phyloP scores from a whole-genome alignment of 2,113 vertebrate species.

The Scortum barcoo region DNA sequence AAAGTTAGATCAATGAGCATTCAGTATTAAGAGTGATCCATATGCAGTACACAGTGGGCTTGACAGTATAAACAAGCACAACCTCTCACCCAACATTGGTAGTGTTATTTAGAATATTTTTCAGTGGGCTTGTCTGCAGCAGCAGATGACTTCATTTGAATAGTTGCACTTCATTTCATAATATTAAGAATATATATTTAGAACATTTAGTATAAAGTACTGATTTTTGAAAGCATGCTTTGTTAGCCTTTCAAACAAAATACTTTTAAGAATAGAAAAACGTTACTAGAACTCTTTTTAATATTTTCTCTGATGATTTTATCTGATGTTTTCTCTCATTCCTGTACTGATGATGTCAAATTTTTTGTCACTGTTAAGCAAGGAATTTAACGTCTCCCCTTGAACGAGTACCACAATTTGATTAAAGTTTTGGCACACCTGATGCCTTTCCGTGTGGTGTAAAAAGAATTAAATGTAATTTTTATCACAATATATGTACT shows the following conservation, averaged over 20 bases:
- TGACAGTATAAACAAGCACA: constrained; percentile 26
- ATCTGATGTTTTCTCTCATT: background rate
- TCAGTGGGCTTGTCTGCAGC: background rate
- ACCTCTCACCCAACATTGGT: background rate
- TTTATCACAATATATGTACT: background rate
- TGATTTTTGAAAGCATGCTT: background rate
- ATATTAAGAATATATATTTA: background rate
- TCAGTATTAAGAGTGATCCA: constrained; percentile 16
- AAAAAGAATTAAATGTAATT: background rate
- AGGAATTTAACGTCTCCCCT: background rate
- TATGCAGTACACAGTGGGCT: constrained; percentile 11
- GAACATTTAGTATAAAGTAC: background rate
- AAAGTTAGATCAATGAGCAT: constrained; percentile 57
- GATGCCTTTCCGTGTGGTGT: background rate
- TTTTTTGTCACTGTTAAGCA: background rate
- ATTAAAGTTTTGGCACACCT: background rate
- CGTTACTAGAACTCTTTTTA: too few relatives aligned
- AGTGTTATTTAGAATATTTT: background rate
- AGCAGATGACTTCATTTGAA: constrained; percentile 19
- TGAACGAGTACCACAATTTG: background rate
- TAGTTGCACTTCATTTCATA: background rate
- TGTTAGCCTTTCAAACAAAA: background rate
- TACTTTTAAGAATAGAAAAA: background rate
- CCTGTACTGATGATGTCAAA: background rate
- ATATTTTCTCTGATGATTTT: background rate